These are phyloP conservation scores for Agrotis exclamationis DNA, from an alignment of 2,888 invertebrate genomes.

Conservation along the genomic window DNA sequence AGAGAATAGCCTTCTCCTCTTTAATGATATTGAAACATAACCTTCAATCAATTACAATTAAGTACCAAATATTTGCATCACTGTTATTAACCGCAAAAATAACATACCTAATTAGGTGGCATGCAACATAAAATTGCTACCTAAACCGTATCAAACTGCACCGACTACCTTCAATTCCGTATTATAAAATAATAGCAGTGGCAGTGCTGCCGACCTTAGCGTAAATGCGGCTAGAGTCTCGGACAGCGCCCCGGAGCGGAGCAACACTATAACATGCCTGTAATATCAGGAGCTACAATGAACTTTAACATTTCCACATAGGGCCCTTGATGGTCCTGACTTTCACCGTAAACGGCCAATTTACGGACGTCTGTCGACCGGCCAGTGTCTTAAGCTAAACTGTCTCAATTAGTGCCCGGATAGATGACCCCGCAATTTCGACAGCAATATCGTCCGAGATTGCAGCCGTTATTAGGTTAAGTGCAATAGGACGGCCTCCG, in stretches of 20 bases:
- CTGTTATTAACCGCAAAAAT: slow-evolving; percentile 48
- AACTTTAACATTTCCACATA: slow-evolving; percentile 89
- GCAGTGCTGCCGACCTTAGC: slow-evolving; percentile 63
- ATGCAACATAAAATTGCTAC: slow-evolving; percentile 51
- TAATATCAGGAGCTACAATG: slow-evolving; percentile 86
- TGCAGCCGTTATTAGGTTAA: slow-evolving; percentile 84
- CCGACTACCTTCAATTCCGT: slow-evolving; percentile 60
- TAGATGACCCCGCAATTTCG: slow-evolving; percentile 89
- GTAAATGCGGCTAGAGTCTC: slow-evolving; percentile 68
- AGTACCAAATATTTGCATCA: slow-evolving; percentile 24
- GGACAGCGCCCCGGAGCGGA: slow-evolving; percentile 82
- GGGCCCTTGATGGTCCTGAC: slow-evolving; percentile 79
- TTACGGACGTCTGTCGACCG: slow-evolving; percentile 87
- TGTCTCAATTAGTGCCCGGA: slow-evolving; percentile 90
- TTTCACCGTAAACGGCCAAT: slow-evolving; percentile 90
- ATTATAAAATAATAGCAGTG: slow-evolving; percentile 53
- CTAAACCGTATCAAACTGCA: slow-evolving; percentile 50
- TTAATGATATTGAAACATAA: slow-evolving; percentile 22
- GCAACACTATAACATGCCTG: slow-evolving; percentile 82
- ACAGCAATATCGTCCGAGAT: slow-evolving; percentile 79
- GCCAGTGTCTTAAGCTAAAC: slow-evolving; percentile 88
- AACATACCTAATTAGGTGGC: slow-evolving; percentile 53
- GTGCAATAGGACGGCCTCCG: slow-evolving; percentile 75
- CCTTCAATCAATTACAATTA: slow-evolving; percentile 47
- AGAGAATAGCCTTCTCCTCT: slow-evolving; percentile 6